Percentiles rank a stretch among this genome's conserved stretches.
Evolutionary conservation across 2,797 vertebrate species (phyloP).

Genomic region (Lateolabrax maculatus): DNA sequence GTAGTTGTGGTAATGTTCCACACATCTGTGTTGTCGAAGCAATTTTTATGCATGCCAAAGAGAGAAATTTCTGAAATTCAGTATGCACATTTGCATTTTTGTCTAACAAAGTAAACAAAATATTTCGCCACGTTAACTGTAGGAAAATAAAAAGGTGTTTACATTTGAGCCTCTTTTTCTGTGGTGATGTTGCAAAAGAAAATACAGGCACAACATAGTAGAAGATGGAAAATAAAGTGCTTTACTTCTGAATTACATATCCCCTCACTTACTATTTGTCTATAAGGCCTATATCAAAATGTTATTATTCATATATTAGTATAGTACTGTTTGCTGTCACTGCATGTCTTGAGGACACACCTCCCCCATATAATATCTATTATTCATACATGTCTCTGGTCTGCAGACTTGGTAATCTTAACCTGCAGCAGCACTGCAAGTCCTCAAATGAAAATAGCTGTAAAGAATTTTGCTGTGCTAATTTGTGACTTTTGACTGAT

Average conservation of each 20-base stretch:
- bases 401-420: conserved; percentile 22
- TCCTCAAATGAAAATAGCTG: conserved; percentile 5
- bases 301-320: not conserved
- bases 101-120: conserved; percentile 60
- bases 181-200: conserved; percentile 43
- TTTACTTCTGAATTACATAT: not conserved
- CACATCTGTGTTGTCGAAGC: conserved; percentile 70
- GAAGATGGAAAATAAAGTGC: not conserved
- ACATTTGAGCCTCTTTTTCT: conserved; percentile 59
- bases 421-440: conserved; percentile 35
- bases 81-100: conserved; percentile 78
- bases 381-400: conserved; percentile 49
- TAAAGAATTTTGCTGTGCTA: not conserved
- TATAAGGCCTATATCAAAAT: not conserved
- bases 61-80: conserved; percentile 68
- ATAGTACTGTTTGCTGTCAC: conserved; percentile 14
- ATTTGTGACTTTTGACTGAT: conserved; percentile 11
- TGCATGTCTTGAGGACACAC: conserved; percentile 36
- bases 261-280: not conserved
- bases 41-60: conserved; percentile 88
- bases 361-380: conserved; percentile 41
- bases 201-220: not conserved
- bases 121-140: conserved; percentile 66
- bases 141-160: conserved; percentile 77
- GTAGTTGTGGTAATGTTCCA: conserved; percentile 66